Conservation (phyloP, 64 coral and sea anemone species). For the Stichodactyla helianthus region DNA sequence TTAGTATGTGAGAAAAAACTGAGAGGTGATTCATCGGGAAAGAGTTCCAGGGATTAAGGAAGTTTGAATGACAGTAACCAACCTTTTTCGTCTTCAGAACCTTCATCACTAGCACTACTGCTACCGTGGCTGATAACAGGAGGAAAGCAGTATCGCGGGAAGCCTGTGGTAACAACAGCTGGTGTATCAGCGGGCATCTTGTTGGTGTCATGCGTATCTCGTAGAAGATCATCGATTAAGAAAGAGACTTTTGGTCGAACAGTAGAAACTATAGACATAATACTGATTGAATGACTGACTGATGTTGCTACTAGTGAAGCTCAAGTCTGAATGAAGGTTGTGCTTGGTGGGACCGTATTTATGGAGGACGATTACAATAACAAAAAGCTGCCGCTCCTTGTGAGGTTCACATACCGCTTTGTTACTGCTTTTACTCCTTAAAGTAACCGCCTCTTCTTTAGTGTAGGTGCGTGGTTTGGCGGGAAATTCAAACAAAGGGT, state of each 20-base stretch:
- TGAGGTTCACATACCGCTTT: not conserved
- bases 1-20: not conserved
- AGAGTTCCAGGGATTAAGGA: too few relatives aligned
- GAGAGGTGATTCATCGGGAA: not conserved
- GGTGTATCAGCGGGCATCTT: constrained; percentile 21
- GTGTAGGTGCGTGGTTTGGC: not conserved
- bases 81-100: not conserved
- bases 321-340: not conserved
- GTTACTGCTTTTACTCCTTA: not conserved
- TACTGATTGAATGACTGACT: not conserved
- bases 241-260: not conserved
- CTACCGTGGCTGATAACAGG: not conserved
- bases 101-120: not conserved
- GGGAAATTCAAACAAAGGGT: not conserved
- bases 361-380: not conserved
- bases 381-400: not conserved
- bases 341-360: not conserved
- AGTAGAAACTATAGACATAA: not conserved
- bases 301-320: not conserved
- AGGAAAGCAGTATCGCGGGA: constrained; percentile 10
- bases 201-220: constrained; percentile 12
- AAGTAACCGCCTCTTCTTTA: not conserved
- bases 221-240: constrained; percentile 20
- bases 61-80: not conserved
- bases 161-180: constrained; percentile 9